Evolutionary conservation across 2,888 invertebrate genomes (phyloP).

Genomic region (Chrysolina oricalcia): DNA sequence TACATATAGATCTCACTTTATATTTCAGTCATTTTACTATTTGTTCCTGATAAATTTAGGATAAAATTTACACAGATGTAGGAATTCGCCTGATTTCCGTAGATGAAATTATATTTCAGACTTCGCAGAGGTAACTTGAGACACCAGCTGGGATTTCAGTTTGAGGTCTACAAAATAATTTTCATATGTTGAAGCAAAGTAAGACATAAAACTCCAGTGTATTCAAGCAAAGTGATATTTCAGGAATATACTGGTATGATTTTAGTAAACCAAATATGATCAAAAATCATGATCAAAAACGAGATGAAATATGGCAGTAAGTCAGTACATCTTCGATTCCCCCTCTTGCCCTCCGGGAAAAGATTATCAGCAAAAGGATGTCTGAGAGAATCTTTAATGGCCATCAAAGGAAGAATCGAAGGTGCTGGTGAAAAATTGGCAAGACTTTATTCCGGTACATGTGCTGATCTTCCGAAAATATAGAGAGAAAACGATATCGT

Average conservation of each 20-base stretch:
- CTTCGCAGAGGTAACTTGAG: not conserved
- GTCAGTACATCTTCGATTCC: not conserved
- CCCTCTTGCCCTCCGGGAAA: not conserved
- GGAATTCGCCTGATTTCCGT: too few species aligned
- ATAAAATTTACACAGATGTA: too few species aligned
- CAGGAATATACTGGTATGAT: conserved; percentile 9
- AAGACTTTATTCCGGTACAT: not conserved
- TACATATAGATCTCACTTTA: too few species aligned
- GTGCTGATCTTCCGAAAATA: not conserved
- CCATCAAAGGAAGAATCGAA: not conserved
- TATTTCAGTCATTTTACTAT: too few species aligned
- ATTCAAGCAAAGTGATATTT: not conserved
- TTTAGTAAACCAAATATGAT: not conserved
- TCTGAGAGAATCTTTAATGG: not conserved
- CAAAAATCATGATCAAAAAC: not conserved
- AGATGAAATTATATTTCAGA: not conserved
- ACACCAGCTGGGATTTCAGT: conserved; percentile 30
- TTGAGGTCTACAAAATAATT: conserved; percentile 7
- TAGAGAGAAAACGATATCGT: too few species aligned
- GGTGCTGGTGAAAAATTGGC: not conserved
- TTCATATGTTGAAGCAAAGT: conserved; percentile 16
- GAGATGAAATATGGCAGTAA: conserved; percentile 11
- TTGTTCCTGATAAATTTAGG: too few species aligned
- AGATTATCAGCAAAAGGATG: too few species aligned
- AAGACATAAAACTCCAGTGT: too few species aligned